Base-by-base conservation (phyloP, 2,888 invertebrate genomes). In the Harpalus rubripes region DNA sequence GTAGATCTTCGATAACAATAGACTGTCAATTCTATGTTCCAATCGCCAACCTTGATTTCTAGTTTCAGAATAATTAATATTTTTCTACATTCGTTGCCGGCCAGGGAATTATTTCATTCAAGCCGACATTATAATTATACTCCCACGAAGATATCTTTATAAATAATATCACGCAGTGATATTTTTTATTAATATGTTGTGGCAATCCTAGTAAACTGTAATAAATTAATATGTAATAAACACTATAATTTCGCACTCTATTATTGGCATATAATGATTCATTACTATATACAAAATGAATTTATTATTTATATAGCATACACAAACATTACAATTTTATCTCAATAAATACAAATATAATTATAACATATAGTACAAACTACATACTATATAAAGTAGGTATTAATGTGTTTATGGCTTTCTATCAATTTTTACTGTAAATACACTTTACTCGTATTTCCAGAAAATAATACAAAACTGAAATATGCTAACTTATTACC, bases 1-100 rank as follows among this genome's bases (percentile, higher is more conserved):
- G 58, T 58, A 78, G 56, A 78, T 74, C 72, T 74, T 74, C 78
- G 78, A 78, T 78, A 78, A 78, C 78, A 78, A 78, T 78, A 56
- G 78, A 58, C 26, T 78, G 58, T 58, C 56, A 78, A 78, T 78
- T 78, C 78, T 32, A n/a, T 56, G 56, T 78, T 78, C 78, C 78
- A 78, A 78, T 58, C 78, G 56, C 56, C 32, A 78, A 78, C 78
- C 78, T 78, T 78, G 78, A 58, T 44, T 72, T 32, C 58, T 78
- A 58, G 56, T 58, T 78, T 78, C 32, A 56, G 58, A 22, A 78
- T 78, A 78, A 78, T 78, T 78, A 78, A 78, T 78, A 78, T 78
- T 58, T 78, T 78, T 78, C 39, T 78, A 12, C 58, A 32, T 78
- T 58, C 56, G 32, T 52, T 0, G 58, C 32, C 15, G 26, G 16